Base-by-base conservation (phyloP, 2,888 invertebrate genomes). In the Aplocera efformata region DNA sequence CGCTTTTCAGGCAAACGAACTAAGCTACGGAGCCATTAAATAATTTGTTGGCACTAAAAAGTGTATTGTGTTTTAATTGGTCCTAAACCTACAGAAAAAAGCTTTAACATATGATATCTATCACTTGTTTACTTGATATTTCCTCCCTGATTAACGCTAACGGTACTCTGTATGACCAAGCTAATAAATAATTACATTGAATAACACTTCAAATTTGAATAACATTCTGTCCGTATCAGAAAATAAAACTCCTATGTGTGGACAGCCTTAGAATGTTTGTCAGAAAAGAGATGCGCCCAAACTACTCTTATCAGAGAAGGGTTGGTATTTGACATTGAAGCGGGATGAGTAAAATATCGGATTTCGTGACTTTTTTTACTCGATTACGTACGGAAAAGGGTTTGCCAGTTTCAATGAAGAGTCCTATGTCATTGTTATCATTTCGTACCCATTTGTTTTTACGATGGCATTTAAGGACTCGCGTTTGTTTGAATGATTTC, bases 251-350 rank as follows among this genome's bases (percentile, higher is more conserved):
- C 1, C 25, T 25, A 25, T 5, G 13, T 25, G 11, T 23, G 13
- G 9, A 50, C 48, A 51, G 41, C 43, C 52, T 53, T 47, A 56
- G 47, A 56, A 56, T 60, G 59, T 60, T 44, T 56, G 58, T 62
- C 63, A 63, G 62, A 66, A 60, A 56, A 54, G 57, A 48, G 46
- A 51, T 52, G 43, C 50, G 44, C 48, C 49, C 42, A 45, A 51
- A 55, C 42, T 47, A 44, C 46, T 42, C 42, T 48, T 50, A 50
- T 52, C 54, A 37, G 32, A 32, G 26, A 46, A 47, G 41, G 51
- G 51, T 47, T 34, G 48, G 45, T 46, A 47, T 53, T 40, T 60
- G 66, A 62, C 60, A 37, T 59, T 68, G 65, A 67, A 53, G 60
- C 48, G 50, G 56, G 55, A 37, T 32, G 42, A 37, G 48, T 38